Base-by-base conservation (phyloP, 2,113 vertebrate genomes). In the Chaetodon auriga region DNA sequence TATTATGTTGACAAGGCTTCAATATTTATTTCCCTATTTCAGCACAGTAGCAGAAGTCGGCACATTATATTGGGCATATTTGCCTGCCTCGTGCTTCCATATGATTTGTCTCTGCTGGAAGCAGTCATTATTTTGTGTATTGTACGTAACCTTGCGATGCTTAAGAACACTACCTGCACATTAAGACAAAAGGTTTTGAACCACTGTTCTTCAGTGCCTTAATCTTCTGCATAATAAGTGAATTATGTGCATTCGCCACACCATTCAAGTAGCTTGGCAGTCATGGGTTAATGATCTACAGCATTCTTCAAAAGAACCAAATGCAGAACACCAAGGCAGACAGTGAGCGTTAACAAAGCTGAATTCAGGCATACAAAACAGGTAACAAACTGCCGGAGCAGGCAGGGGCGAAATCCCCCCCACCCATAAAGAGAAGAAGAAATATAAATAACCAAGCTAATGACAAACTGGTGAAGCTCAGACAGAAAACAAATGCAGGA, bases 1-100 rank as follows among this genome's bases (percentile, higher is more conserved):
- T 36, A 25, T 78, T 35, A 78, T 70, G 64, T 81, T 75, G 57
- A 71, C 86, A 68, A 61, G 68, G 70, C 14, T 78, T n/a, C 38
- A 82, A n/a, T 68, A 72, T 78, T 81, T 14, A 71, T 21, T 82
- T 46, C 3, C 30, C 48, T 36, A n/a, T 75, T 68, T 36, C 7
- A 48, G 70, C 14, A 38, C 38, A 48, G 38, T 16, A 25, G 23
- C 72, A 21, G 25, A 51, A 58, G 49, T 64, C 8, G 6, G 1
- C 19, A 15, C 66, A 43, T 54, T 54, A 70, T 43, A 61, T 66
- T 19, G 43, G 68, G 46, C 19, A 6, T 54, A 45, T 25, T 60
- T 25, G 3, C 15, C 55, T 51, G 54, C 45, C 14, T 62, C 18
- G 54, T 36, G 1, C 14, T 38, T 68, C 21, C 21, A 43, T 0